Conservation (phyloP, 1,140 invertebrate genomes). For the Plodia interpunctella region DNA sequence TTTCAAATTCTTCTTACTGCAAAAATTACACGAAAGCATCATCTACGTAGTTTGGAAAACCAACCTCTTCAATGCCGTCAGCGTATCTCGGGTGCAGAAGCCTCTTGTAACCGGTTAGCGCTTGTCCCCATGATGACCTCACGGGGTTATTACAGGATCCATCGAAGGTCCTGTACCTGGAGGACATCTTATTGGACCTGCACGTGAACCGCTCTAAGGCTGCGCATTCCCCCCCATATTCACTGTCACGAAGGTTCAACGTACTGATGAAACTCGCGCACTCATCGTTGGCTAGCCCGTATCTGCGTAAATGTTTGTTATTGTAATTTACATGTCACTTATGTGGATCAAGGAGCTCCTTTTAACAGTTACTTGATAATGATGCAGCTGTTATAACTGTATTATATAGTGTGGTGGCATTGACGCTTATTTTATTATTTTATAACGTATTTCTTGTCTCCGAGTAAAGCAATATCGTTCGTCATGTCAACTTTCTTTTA, state of each 20-base stretch:
- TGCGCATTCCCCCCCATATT: conserved; percentile 73
- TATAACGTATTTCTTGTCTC: no score
- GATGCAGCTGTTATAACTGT: not conserved
- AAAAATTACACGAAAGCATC: no score
- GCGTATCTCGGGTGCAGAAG: conserved; percentile 81
- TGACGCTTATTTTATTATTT: conserved; percentile 16
- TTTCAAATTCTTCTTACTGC: no score
- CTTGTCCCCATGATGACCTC: conserved; percentile 77
- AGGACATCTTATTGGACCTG: conserved; percentile 60
- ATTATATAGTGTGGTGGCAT: not conserved
- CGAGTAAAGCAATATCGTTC: no score
- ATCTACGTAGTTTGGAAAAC: conserved; percentile 19
- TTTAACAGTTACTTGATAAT: not conserved
- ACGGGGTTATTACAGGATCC: conserved; percentile 86
- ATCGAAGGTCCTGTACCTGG: conserved; percentile 80
- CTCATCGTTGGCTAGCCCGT: conserved; percentile 74
- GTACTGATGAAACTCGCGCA: conserved; percentile 80
- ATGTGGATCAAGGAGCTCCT: not conserved
- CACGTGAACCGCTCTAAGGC: conserved; percentile 64
- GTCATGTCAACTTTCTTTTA: no score
- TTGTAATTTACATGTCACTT: conserved; percentile 14
- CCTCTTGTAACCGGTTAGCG: conserved; percentile 79
- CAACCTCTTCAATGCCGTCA: conserved; percentile 79
- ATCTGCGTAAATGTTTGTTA: conserved; percentile 53
- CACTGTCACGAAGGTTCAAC: conserved; percentile 75